Conservation (phyloP, 2,797 vertebrate species). For the Cottoperca gobio region DNA sequence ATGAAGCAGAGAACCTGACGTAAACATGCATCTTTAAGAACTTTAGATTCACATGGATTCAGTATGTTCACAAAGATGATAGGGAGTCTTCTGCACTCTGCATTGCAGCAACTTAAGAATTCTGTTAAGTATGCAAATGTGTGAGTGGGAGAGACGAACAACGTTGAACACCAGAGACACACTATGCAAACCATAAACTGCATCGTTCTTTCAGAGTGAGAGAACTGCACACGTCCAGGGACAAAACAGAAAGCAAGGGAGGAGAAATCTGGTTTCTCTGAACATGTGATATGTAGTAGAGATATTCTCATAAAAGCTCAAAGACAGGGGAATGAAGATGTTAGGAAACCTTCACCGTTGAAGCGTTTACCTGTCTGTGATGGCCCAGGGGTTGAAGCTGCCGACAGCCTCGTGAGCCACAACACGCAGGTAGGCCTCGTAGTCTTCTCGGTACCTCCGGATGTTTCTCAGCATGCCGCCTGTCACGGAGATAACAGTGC, state of each 20-base stretch:
- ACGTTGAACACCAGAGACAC: conserved; percentile 37
- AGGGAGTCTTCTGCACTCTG: conserved; percentile 47
- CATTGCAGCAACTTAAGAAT: conserved; percentile 74
- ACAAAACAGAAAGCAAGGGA: conserved; percentile 19
- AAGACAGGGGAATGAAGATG: not conserved
- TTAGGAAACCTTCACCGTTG: not conserved
- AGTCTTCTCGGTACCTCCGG: conserved; percentile 83
- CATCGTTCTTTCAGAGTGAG: conserved; percentile 15
- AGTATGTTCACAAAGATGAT: conserved; percentile 4
- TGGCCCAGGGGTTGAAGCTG: conserved; percentile 89
- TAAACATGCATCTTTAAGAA: not conserved
- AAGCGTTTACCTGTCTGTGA: conserved; percentile 89
- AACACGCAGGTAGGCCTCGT: conserved; percentile 84
- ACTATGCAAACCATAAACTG: conserved; percentile 34
- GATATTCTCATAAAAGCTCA: not conserved
- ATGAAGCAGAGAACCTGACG: not conserved
- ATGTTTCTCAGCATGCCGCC: conserved; percentile 83
- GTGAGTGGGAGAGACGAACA: conserved; percentile 48
- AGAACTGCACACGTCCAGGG: not conserved
- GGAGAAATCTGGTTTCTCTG: conserved; percentile 19
- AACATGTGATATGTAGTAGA: not conserved
- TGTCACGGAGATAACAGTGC: conserved; percentile 81
- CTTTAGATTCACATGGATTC: not conserved
- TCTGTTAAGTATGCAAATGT: conserved; percentile 76
- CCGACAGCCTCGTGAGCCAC: conserved; percentile 87